phyloP scores from a whole-genome alignment of 2,113 vertebrate species.

The Crotalus viridis region DNA sequence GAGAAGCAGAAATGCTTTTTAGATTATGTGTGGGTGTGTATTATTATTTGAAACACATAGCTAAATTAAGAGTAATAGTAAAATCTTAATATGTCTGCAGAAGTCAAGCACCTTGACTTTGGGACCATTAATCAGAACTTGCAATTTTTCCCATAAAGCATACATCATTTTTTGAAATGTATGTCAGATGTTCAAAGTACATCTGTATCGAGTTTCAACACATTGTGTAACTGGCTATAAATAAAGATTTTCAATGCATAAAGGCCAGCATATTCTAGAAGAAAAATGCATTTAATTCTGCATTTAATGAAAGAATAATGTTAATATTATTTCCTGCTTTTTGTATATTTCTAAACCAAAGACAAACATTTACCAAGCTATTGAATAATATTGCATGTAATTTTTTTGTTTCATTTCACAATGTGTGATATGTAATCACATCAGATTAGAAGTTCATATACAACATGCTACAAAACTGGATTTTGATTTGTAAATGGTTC shows the following conservation, averaged over 20 bases:
- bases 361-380: background rate
- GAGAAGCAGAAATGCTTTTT: background rate
- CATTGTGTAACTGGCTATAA: background rate
- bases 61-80: background rate
- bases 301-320: background rate
- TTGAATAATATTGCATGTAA: background rate
- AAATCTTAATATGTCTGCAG: background rate
- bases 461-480: background rate
- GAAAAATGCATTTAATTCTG: background rate
- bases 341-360: background rate
- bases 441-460: background rate
- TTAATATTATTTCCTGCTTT: background rate
- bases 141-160: background rate
- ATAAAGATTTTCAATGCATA: conserved; percentile 20
- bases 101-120: background rate
- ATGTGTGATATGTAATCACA: background rate
- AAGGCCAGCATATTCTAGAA: background rate
- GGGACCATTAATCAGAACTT: background rate
- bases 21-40: background rate
- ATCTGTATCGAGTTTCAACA: background rate
- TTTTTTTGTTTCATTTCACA: background rate
- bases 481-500: background rate
- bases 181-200: background rate
- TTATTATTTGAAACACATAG: background rate
- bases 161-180: background rate